A percentile compares a stretch with the other conserved stretches of the same genome.
Conservation (phyloP, 2,888 invertebrate genomes). For the Phyllotreta cruciferae region DNA sequence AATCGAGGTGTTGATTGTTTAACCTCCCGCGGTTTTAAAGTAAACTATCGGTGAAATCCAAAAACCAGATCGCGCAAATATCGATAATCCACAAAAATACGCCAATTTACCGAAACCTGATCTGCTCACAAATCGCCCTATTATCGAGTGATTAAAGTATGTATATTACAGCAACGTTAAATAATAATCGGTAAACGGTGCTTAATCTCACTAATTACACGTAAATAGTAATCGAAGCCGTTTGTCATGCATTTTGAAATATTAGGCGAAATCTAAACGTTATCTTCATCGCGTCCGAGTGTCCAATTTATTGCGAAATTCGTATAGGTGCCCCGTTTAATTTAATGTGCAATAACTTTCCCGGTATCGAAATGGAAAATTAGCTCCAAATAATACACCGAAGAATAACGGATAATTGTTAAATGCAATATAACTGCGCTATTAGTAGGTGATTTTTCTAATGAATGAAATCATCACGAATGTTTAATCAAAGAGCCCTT, state of each 20-base stretch:
- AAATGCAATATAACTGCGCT: too few species aligned
- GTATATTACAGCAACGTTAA: neutral
- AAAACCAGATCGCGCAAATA: conserved; percentile 29
- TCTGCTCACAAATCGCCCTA: too few species aligned
- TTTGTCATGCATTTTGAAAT: conserved; percentile 44
- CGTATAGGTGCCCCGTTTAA: conserved; percentile 14
- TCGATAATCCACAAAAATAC: neutral
- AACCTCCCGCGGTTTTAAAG: conserved; percentile 43
- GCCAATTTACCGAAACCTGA: too few species aligned
- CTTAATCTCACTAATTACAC: conserved; percentile 45
- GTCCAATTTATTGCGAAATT: conserved; percentile 33
- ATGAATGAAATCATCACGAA: too few species aligned
- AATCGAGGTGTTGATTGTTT: conserved; percentile 41
- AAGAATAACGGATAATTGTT: too few species aligned
- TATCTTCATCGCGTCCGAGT: conserved; percentile 36
- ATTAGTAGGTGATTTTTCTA: too few species aligned
- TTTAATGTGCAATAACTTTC: conserved; percentile 5
- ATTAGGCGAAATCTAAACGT: conserved; percentile 38
- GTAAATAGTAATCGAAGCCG: conserved; percentile 42
- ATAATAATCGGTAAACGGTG: conserved; percentile 41
- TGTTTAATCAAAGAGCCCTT: too few species aligned
- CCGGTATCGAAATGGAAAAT: neutral
- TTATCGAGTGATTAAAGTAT: neutral
- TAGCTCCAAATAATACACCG: too few species aligned
- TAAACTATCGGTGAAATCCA: conserved; percentile 41